A percentile compares a stretch with the other conserved stretches of the same genome.
Evolutionary conservation across 2,797 vertebrate genomes (phyloP).

Genomic region (Geotrypetes seraphini): DNA sequence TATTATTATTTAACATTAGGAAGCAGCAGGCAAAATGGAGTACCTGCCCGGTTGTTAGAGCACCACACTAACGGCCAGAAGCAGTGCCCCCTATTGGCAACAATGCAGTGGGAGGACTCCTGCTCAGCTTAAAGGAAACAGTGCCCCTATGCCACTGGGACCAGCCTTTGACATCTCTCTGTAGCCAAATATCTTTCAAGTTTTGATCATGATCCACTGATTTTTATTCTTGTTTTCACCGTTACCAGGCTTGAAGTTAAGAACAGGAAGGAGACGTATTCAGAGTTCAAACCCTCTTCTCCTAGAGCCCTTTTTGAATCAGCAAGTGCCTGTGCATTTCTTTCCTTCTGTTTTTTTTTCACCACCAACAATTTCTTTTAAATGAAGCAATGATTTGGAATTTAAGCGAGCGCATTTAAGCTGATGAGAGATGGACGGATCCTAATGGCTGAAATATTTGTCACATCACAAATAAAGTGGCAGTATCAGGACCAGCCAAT

Average conservation of each 20-base stretch:
- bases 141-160: no score
- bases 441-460: conserved; percentile 98
- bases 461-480: conserved; percentile 93
- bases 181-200: no score
- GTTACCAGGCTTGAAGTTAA: conserved; percentile 25
- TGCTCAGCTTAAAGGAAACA: no score
- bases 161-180: no score
- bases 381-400: conserved; percentile 97
- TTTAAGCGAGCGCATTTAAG: conserved; percentile 96
- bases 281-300: conserved; percentile 21
- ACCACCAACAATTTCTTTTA: conserved; percentile 61
- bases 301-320: conserved; percentile 16
- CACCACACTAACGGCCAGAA: no score
- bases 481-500: conserved; percentile 78
- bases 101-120: no score
- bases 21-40: no score
- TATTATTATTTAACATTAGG: no score
- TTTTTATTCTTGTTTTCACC: no score
- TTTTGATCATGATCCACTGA: no score
- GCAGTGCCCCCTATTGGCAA: no score
- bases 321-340: conserved; percentile 26
- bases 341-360: conserved; percentile 33
- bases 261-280: conserved; percentile 38
- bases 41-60: no score
- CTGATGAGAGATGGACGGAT: conserved; percentile 92